These are phyloP conservation scores for Nerophis ophidion DNA, from an alignment of 2,113 vertebrate species.

Conservation along the genomic window DNA sequence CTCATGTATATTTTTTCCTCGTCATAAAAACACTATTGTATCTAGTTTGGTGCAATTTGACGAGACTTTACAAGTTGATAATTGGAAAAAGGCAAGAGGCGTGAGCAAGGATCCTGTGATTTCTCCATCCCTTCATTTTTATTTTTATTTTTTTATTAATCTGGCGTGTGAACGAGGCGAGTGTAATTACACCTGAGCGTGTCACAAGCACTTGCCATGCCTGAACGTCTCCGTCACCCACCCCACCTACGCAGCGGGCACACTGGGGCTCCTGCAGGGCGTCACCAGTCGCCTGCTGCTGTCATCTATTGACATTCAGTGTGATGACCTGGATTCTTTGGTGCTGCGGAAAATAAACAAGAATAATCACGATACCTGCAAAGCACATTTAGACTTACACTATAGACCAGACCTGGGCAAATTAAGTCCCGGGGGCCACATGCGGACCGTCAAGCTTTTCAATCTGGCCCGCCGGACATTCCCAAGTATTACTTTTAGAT, in stretches of 20 bases:
- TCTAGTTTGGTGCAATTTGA: not conserved
- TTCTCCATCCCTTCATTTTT: conserved; percentile 30
- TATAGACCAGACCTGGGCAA: too few relatives aligned
- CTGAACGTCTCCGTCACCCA: conserved; percentile 79
- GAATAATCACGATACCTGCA: too few relatives aligned
- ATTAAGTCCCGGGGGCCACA: too few relatives aligned
- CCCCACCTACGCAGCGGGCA: conserved; percentile 54
- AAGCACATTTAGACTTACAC: too few relatives aligned
- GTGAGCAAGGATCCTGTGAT: conserved; percentile 36
- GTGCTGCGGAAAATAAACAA: not conserved
- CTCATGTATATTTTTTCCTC: too few relatives aligned
- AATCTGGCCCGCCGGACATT: too few relatives aligned
- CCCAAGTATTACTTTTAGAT: too few relatives aligned
- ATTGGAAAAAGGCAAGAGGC: conserved; percentile 62
- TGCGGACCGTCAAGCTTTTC: too few relatives aligned
- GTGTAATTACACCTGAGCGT: conserved; percentile 63
- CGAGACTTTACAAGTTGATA: conserved; percentile 57
- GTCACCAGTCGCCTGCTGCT: not conserved
- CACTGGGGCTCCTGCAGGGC: conserved; percentile 58
- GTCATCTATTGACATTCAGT: not conserved
- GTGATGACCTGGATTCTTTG: not conserved
- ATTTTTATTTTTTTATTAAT: too few relatives aligned
- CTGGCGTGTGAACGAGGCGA: conserved; percentile 59
- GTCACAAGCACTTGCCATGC: conserved; percentile 55
- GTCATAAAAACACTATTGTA: not conserved